A percentile compares a stretch with the other conserved stretches of the same genome.
These are phyloP conservation scores for Microtus ochrogaster DNA, from an alignment of 2,113 vertebrate species.

Conservation along the genomic window DNA sequence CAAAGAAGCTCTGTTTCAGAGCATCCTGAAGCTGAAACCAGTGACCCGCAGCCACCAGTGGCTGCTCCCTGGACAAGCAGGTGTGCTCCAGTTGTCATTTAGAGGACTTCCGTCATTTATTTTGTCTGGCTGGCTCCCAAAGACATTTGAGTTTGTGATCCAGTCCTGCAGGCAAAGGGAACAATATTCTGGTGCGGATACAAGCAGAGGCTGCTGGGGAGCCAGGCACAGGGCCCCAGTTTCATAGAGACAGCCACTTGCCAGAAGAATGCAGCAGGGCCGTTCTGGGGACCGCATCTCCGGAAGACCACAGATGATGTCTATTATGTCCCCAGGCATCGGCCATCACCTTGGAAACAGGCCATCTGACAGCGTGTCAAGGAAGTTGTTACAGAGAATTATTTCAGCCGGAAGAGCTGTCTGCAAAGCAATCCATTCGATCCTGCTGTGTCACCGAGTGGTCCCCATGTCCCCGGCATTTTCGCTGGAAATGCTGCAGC, in stretches of 20 bases:
- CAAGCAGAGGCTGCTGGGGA: background rate
- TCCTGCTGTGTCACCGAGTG: slow-evolving; percentile 74
- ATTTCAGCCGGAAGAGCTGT: slow-evolving; percentile 75
- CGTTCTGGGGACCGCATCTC: slow-evolving; percentile 28
- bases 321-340: slow-evolving; percentile 69
- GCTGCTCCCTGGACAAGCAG: background rate
- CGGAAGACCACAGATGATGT: slow-evolving; percentile 73
- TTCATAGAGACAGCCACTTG: background rate
- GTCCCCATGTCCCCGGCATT: slow-evolving; percentile 47
- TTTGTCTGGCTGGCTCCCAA: background rate
- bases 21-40: background rate
- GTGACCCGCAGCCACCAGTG: background rate
- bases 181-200: background rate
- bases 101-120: background rate
- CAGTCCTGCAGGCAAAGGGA: slow-evolving; percentile 6
- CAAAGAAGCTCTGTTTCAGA: background rate
- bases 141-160: background rate
- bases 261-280: slow-evolving; percentile 50
- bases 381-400: slow-evolving; percentile 80
- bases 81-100: background rate
- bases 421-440: slow-evolving; percentile 76
- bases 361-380: slow-evolving; percentile 75
- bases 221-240: background rate
- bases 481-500: slow-evolving; percentile 60
- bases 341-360: slow-evolving; percentile 77